A percentile compares a stretch with the other conserved stretches of the same genome.
Conservation (phyloP, 2,113 vertebrate genomes). For the Vidua chalybeata region DNA sequence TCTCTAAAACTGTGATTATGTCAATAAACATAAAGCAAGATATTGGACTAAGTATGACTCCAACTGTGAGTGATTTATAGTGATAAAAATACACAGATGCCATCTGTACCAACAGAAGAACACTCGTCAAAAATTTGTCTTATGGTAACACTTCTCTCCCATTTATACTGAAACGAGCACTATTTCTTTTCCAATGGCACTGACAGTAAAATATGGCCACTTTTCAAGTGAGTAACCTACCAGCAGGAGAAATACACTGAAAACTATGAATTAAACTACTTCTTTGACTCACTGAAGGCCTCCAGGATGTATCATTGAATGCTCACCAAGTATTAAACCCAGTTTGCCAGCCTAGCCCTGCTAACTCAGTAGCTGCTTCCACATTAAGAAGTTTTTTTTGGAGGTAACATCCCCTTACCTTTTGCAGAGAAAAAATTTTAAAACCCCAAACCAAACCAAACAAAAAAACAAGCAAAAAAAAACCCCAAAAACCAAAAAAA, state of each 20-base stretch:
- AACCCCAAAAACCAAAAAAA: too few relatives aligned
- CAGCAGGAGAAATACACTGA: background rate
- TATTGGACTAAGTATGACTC: constrained; percentile 46
- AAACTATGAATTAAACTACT: constrained; percentile 15
- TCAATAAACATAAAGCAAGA: constrained; percentile 59
- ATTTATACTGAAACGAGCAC: constrained; percentile 1
- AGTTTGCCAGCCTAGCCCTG: background rate
- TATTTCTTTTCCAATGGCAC: background rate
- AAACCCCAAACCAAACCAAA: background rate
- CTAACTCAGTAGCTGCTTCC: background rate
- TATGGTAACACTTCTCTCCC: constrained; percentile 36
- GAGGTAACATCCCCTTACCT: background rate
- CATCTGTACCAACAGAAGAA: constrained; percentile 68
- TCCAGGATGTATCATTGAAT: background rate
- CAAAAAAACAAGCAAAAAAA: background rate
- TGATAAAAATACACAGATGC: constrained; percentile 71
- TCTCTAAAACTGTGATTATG: constrained; percentile 51
- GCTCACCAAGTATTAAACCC: background rate
- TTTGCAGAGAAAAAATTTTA: background rate
- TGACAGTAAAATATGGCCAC: constrained; percentile 35
- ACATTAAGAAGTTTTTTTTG: background rate
- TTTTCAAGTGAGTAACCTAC: constrained; percentile 3
- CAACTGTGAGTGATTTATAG: constrained; percentile 58
- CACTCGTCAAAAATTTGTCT: constrained; percentile 35
- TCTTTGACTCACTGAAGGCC: background rate